Evolutionary conservation across 2,113 vertebrate species (phyloP).

Genomic region (Passer domesticus): DNA sequence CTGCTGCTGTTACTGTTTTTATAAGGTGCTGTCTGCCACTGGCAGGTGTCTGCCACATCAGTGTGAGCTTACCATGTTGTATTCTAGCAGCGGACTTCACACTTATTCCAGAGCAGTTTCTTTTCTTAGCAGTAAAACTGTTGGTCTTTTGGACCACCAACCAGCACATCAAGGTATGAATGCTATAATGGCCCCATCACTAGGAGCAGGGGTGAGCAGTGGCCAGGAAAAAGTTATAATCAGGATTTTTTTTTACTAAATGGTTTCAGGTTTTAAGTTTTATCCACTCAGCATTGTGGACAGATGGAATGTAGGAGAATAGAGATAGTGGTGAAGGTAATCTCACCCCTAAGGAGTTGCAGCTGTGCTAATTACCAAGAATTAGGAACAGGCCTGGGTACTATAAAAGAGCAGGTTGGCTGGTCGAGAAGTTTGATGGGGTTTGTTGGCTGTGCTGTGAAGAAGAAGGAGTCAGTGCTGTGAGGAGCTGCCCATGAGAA

Average conservation of each 20-base stretch:
- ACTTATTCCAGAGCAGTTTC: background rate
- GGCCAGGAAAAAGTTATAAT: background rate
- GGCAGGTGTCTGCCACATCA: background rate
- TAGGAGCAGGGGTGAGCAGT: background rate
- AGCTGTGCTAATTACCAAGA: too few relatives aligned
- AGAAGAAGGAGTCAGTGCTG: too few relatives aligned
- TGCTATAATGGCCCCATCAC: background rate
- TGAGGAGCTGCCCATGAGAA: too few relatives aligned
- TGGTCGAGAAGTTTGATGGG: too few relatives aligned
- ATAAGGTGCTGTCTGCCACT: background rate
- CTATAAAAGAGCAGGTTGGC: too few relatives aligned
- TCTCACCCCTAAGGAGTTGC: too few relatives aligned
- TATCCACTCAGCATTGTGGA: background rate
- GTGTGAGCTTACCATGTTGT: rapidly evolving
- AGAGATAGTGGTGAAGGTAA: too few relatives aligned
- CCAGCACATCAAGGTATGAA: background rate
- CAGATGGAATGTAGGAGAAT: too few relatives aligned
- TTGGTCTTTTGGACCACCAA: background rate
- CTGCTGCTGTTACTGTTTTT: background rate
- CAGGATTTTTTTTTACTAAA: background rate
- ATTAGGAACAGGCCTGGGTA: too few relatives aligned
- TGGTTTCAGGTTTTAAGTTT: background rate
- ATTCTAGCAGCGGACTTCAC: background rate
- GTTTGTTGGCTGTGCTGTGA: too few relatives aligned
- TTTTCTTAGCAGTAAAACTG: background rate